Evolutionary conservation across 2,113 vertebrate species (phyloP).

Genomic region (Neomonachus schauinslandi): DNA sequence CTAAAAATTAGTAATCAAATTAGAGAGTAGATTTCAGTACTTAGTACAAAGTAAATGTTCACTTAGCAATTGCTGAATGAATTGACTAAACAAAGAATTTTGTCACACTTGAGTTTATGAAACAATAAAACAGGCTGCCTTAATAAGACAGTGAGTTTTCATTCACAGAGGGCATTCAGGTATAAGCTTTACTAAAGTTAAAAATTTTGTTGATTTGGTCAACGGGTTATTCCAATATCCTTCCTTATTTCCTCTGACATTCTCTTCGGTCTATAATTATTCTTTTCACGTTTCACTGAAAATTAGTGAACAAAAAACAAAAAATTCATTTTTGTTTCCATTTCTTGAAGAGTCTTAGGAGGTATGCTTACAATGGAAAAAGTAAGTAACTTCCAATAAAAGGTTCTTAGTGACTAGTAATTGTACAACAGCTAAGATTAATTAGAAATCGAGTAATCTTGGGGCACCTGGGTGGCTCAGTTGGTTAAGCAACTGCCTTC

Average conservation of each 20-base stretch:
- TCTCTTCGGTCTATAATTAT: background rate
- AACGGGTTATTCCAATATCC: background rate
- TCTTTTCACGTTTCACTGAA: background rate
- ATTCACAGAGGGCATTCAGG: background rate
- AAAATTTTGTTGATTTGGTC: background rate
- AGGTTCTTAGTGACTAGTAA: background rate
- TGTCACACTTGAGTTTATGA: background rate
- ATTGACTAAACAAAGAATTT: background rate
- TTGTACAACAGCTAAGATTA: background rate
- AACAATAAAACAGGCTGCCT: background rate
- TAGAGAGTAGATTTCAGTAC: background rate
- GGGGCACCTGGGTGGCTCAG: too few species aligned
- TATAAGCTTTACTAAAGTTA: background rate
- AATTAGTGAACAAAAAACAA: too few species aligned
- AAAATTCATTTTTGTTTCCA: background rate
- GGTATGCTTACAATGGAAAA: background rate
- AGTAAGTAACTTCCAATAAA: background rate
- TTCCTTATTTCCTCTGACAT: background rate
- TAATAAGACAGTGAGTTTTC: background rate
- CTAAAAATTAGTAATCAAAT: background rate
- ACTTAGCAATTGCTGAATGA: background rate
- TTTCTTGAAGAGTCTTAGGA: background rate
- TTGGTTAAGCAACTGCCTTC: too few species aligned
- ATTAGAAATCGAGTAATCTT: background rate
- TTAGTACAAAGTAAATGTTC: background rate